These are phyloP conservation scores for Amyelois transitella DNA, from an alignment of 1,140 invertebrate species.

Conservation along the genomic window DNA sequence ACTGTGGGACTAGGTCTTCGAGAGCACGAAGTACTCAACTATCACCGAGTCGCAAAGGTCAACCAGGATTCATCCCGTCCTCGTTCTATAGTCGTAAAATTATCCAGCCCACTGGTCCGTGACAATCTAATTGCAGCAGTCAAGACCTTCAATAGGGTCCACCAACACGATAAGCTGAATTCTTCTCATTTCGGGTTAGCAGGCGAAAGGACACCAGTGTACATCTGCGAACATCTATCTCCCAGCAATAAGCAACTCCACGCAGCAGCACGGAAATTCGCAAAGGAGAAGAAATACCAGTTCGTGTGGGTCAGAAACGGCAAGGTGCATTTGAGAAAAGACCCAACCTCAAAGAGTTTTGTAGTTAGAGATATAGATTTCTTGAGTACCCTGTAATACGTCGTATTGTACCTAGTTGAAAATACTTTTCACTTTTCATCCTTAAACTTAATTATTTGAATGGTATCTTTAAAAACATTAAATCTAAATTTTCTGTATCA, in stretches of 20 bases:
- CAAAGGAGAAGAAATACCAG: conserved; percentile 15
- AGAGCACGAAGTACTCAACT: too few species aligned
- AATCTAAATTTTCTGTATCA: background rate
- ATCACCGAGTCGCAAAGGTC: too few species aligned
- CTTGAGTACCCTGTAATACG: background rate
- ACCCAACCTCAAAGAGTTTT: conserved; percentile 8
- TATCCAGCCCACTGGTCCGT: conserved; percentile 7
- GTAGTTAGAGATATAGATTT: conserved; percentile 4
- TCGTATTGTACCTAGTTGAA: background rate
- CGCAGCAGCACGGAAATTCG: conserved; percentile 14
- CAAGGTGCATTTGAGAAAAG: conserved; percentile 17
- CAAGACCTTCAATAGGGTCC: conserved; percentile 12
- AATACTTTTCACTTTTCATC: too few species aligned
- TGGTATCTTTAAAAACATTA: background rate
- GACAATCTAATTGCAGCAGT: conserved; percentile 16
- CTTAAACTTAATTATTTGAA: too few species aligned
- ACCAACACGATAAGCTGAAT: too few species aligned
- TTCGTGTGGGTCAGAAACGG: conserved; percentile 25
- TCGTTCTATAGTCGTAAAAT: conserved; percentile 16
- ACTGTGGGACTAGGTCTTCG: conserved; percentile 5
- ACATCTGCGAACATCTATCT: conserved; percentile 16
- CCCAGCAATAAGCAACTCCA: conserved; percentile 17
- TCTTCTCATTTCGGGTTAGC: conserved; percentile 7
- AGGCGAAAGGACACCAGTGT: conserved; percentile 4
- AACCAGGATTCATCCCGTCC: conserved; percentile 8